Percentiles rank a stretch among this genome's conserved stretches.
Evolutionary conservation across 2,888 invertebrate genomes (phyloP).

Genomic region (Leucophenga maculata): DNA sequence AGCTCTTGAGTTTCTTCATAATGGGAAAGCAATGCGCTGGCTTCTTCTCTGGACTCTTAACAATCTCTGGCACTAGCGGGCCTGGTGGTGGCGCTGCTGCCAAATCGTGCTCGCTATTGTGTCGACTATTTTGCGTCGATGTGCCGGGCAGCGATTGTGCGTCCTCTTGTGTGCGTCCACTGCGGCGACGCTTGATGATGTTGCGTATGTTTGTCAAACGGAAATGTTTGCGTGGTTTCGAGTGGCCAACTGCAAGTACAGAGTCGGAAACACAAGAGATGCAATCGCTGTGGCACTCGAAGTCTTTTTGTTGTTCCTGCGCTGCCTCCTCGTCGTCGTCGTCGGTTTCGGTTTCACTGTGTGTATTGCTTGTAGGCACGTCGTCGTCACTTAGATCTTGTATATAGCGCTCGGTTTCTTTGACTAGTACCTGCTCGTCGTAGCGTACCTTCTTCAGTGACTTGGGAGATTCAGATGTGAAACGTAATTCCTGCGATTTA

Average conservation of each 20-base stretch:
- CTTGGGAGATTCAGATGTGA: conserved; percentile 70
- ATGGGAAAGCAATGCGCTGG: conserved; percentile 74
- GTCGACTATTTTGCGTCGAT: conserved; percentile 60
- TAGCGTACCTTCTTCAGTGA: conserved; percentile 72
- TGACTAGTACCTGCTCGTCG: conserved; percentile 71
- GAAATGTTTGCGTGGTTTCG: conserved; percentile 62
- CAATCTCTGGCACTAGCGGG: conserved; percentile 43
- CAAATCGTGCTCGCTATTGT: conserved; percentile 60
- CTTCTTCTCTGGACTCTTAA: conserved; percentile 43
- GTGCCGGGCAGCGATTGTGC: conserved; percentile 68
- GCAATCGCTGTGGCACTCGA: conserved; percentile 65
- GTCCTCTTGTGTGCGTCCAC: conserved; percentile 64
- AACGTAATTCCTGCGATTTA: conserved; percentile 69
- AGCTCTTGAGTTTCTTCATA: conserved; percentile 78
- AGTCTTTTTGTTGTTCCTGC: conserved; percentile 57
- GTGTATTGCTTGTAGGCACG: conserved; percentile 38
- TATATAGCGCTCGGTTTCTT: conserved; percentile 71
- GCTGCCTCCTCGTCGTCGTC: conserved; percentile 50
- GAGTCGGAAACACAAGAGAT: conserved; percentile 71
- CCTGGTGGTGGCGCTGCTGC: conserved; percentile 57
- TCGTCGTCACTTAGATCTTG: conserved; percentile 69
- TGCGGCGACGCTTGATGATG: conserved; percentile 74
- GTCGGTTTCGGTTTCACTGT: conserved; percentile 38
- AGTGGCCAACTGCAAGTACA: conserved; percentile 64
- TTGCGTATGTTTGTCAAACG: conserved; percentile 71